Percentiles rank a stretch among this genome's conserved stretches.
Evolutionary conservation across 2,113 vertebrate species (phyloP).

Genomic region (Petaurus breviceps): DNA sequence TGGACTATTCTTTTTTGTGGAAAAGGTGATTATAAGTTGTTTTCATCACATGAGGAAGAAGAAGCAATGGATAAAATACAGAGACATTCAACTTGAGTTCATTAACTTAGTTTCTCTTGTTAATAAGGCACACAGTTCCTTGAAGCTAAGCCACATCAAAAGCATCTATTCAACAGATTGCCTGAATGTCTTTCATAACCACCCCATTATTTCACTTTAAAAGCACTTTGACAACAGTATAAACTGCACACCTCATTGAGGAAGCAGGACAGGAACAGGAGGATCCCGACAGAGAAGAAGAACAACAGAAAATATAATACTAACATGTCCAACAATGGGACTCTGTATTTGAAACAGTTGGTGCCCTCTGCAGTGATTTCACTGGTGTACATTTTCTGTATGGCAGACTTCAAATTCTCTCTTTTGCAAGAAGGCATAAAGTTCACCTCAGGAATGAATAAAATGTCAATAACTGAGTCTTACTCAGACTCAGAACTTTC

Average conservation of each 20-base stretch:
- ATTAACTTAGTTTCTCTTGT: constrained; percentile 12
- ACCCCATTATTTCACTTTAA: constrained; percentile 21
- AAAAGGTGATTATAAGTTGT: constrained; percentile 16
- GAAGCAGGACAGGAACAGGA: constrained; percentile 15
- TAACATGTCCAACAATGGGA: background rate
- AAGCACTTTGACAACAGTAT: constrained; percentile 37
- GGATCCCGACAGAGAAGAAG: constrained; percentile 18
- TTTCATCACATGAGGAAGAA: constrained; percentile 32
- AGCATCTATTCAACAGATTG: background rate
- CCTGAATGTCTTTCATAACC: constrained; percentile 3
- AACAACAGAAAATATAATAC: constrained; percentile 43
- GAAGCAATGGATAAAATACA: constrained; percentile 11
- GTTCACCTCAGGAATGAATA: constrained; percentile 22
- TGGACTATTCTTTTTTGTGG: constrained; percentile 6
- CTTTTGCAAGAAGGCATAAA: constrained; percentile 13
- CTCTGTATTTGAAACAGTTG: background rate
- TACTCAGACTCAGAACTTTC: background rate
- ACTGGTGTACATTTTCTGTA: constrained; percentile 31
- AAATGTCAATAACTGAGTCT: background rate
- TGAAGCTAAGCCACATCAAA: constrained; percentile 19
- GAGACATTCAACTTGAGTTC: background rate
- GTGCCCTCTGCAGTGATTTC: background rate
- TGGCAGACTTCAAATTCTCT: background rate
- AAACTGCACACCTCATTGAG: background rate
- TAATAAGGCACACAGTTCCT: background rate